phyloP scores from a whole-genome alignment of 2,113 vertebrate genomes.

The Heteronetta atricapilla region DNA sequence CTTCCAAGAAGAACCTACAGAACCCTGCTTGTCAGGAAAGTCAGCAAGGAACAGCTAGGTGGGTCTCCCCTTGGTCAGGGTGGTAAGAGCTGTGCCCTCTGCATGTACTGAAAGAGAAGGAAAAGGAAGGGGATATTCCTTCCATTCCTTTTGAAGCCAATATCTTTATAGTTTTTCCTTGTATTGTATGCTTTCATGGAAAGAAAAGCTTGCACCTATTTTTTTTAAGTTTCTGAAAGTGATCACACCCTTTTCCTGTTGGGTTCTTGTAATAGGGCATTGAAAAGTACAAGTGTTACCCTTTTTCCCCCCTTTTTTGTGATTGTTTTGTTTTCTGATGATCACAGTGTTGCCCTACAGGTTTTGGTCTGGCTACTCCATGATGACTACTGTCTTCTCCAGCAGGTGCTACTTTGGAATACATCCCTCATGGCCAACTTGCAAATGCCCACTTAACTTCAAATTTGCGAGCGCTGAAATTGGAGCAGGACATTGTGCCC shows the following conservation, averaged over 20 bases:
- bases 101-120: background rate
- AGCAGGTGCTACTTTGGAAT: conserved; percentile 64
- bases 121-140: background rate
- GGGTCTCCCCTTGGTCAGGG: background rate
- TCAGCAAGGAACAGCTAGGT: background rate
- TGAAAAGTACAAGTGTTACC: background rate
- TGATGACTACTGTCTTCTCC: conserved; percentile 1
- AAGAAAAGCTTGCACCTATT: background rate
- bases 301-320: background rate
- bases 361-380: background rate
- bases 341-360: background rate
- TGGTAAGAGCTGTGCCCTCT: background rate
- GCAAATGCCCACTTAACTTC: conserved; percentile 39
- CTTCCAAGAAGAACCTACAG: background rate
- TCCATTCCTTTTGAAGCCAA: background rate
- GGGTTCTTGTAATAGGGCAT: background rate
- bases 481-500: conserved; percentile 52
- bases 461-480: conserved; percentile 9
- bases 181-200: background rate
- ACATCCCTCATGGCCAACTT: conserved; percentile 51
- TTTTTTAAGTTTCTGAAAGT: background rate
- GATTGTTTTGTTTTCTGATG: background rate
- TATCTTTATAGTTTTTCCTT: background rate
- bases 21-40: background rate
- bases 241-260: background rate